Conservation (phyloP, 1,140 invertebrate genomes). For the Drosophila varians region DNA sequence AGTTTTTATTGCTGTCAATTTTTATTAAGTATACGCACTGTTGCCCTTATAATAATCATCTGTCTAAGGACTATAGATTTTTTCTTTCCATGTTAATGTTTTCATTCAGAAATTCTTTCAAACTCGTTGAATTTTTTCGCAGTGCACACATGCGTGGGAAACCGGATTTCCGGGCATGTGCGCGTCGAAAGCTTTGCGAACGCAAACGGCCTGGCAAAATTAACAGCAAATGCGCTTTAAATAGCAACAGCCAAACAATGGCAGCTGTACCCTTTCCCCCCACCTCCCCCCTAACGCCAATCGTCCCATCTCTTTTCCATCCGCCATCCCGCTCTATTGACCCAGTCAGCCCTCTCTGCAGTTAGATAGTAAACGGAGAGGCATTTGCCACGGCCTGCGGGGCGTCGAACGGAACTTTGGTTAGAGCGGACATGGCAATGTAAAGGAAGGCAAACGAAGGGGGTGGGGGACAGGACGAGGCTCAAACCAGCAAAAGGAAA, state of each 20-base stretch:
- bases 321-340: constrained; percentile 65
- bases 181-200: constrained; percentile 60
- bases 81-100: too few species aligned
- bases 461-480: constrained; percentile 35
- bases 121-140: not conserved
- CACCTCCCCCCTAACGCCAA: not conserved
- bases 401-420: constrained; percentile 58
- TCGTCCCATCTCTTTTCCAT: constrained; percentile 4
- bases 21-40: not conserved
- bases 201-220: constrained; percentile 73
- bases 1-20: too few species aligned
- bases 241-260: constrained; percentile 73
- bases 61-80: too few species aligned
- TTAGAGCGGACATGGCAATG: constrained; percentile 76
- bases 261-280: not conserved
- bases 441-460: constrained; percentile 5
- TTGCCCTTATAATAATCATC: not conserved
- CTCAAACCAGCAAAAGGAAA: constrained; percentile 68
- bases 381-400: constrained; percentile 35
- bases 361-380: constrained; percentile 32
- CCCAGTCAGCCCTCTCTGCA: constrained; percentile 50
- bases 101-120: too few species aligned
- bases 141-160: constrained; percentile 34
- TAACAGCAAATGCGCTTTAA: constrained; percentile 79
- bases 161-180: constrained; percentile 74